Percentiles rank a stretch among this genome's conserved stretches.
phyloP scores from a whole-genome alignment of 2,113 vertebrate genomes.

The Paramormyrops kingsleyae region DNA sequence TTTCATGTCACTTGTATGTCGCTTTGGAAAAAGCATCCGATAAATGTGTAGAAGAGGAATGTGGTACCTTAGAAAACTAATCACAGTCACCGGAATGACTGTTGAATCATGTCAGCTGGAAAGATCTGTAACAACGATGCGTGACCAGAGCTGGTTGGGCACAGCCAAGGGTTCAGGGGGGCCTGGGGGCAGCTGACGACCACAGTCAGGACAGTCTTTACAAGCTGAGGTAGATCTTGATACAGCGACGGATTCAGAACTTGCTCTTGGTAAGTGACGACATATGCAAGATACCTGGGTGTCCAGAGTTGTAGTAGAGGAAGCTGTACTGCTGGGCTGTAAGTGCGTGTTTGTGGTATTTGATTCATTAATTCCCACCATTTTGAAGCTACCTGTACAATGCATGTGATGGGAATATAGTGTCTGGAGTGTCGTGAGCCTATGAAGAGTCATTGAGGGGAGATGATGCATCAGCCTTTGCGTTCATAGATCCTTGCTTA shows the following conservation, averaged over 20 bases:
- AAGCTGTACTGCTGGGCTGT: background rate
- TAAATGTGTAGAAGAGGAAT: background rate
- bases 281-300: no score
- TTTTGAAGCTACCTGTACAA: background rate
- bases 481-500: background rate
- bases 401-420: background rate
- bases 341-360: background rate
- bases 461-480: background rate
- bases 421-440: background rate
- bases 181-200: background rate
- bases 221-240: background rate
- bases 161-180: background rate
- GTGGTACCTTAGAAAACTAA: background rate
- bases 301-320: no score
- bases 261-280: background rate
- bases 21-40: background rate
- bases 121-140: background rate
- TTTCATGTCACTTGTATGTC: background rate
- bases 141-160: background rate
- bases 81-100: background rate
- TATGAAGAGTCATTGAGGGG: background rate
- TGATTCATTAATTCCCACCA: background rate
- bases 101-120: background rate
- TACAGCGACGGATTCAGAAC: background rate
- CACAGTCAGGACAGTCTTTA: background rate